Conservation (phyloP, 2,888 invertebrate genomes). For the Hydroisotoma schaefferi region DNA sequence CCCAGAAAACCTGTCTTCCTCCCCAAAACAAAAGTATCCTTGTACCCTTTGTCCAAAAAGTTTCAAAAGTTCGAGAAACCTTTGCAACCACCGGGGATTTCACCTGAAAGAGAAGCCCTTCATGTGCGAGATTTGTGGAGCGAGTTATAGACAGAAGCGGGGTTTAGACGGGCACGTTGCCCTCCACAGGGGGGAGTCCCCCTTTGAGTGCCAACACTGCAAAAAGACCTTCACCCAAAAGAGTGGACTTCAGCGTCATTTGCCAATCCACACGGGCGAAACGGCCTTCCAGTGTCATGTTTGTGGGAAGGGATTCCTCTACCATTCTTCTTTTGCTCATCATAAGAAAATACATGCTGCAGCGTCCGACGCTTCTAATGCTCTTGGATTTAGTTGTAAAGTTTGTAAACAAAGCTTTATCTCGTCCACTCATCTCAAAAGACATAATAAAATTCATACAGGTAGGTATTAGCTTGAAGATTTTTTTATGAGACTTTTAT, state of each 20-base stretch:
- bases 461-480: constrained; percentile 31
- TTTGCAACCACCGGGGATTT: constrained; percentile 11
- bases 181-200: constrained; percentile 56
- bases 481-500: too few relatives aligned
- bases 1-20: not conserved
- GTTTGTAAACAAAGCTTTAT: constrained; percentile 64
- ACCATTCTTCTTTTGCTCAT: constrained; percentile 7
- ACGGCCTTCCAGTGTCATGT: not conserved
- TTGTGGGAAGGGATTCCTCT: not conserved
- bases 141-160: constrained; percentile 62
- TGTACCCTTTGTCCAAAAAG: constrained; percentile 1
- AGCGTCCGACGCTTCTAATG: too few relatives aligned
- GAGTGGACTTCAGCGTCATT: constrained; percentile 60
- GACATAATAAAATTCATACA: constrained; percentile 65
- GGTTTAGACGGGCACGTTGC: constrained; percentile 63
- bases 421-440: constrained; percentile 64
- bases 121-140: constrained; percentile 59
- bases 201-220: constrained; percentile 58
- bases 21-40: not conserved
- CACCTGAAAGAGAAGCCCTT: constrained; percentile 40
- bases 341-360: constrained; percentile 4
- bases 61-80: constrained; percentile 10
- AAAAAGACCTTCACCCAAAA: constrained; percentile 63
- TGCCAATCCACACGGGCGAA: constrained; percentile 62
- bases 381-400: constrained; percentile 60